Percentiles rank a stretch among this genome's conserved stretches.
Evolutionary conservation across 2,113 vertebrate genomes (phyloP).

Genomic region (Planiliza haematocheilus): DNA sequence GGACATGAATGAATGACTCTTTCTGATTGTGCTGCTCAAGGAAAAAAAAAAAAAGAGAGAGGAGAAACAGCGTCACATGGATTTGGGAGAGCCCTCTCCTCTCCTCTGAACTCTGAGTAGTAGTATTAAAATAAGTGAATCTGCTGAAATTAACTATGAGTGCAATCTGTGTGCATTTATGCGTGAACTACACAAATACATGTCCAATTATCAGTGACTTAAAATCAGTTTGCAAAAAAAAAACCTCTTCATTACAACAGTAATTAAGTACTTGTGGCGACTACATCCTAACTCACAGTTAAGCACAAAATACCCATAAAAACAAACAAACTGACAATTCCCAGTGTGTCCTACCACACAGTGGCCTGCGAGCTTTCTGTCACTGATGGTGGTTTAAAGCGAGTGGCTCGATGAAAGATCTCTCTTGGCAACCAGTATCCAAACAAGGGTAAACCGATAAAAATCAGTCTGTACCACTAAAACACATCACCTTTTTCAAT

Average conservation of each 20-base stretch:
- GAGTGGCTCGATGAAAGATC: constrained; percentile 63
- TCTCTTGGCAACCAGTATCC: constrained; percentile 53
- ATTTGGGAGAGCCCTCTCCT: constrained; percentile 24
- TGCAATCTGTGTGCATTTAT: neutral
- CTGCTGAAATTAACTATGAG: neutral
- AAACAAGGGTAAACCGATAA: constrained; percentile 57
- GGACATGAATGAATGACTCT: constrained; percentile 67
- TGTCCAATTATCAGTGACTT: neutral
- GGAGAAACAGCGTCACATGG: constrained; percentile 11
- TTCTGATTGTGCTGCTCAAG: constrained; percentile 49
- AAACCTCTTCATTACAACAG: neutral
- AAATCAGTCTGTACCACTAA: constrained; percentile 41
- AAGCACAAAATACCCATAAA: neutral
- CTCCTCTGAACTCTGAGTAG: neutral
- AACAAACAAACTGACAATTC: neutral
- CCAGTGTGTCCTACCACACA: constrained; percentile 5
- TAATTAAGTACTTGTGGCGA: neutral
- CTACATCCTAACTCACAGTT: neutral
- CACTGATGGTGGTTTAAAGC: constrained; percentile 37
- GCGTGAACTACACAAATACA: neutral
- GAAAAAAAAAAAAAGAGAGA: constrained; percentile 19
- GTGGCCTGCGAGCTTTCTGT: constrained; percentile 49
- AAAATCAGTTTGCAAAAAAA: neutral
- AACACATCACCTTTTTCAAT: constrained; percentile 53
- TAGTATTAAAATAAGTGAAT: neutral